A percentile compares a stretch with the other conserved stretches of the same genome.
Conservation (phyloP, 2,888 invertebrate species). For the Chymomyza procnemis region DNA sequence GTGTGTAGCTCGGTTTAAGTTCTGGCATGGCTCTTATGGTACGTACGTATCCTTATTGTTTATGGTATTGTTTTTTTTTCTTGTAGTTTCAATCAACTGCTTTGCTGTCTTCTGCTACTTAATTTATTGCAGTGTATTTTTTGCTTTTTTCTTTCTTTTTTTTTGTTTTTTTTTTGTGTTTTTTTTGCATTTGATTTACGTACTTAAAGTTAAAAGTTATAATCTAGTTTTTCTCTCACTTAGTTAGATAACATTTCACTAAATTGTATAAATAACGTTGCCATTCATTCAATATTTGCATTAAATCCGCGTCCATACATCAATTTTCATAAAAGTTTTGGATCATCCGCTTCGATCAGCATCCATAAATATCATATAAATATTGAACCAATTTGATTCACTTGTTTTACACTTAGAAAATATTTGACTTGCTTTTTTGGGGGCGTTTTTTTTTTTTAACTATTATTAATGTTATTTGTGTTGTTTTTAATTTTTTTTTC, state of each 20-base stretch:
- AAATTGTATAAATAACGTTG: constrained; percentile 45
- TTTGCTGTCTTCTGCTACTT: background rate
- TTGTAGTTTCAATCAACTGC: background rate
- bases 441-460: background rate
- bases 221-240: constrained; percentile 4
- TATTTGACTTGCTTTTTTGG: background rate
- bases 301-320: background rate
- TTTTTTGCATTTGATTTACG: background rate
- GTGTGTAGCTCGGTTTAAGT: constrained; percentile 6
- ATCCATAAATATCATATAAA: background rate
- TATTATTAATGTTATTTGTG: background rate
- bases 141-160: background rate
- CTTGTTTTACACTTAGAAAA: background rate
- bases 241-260: background rate
- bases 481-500: background rate
- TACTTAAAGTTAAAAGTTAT: constrained; percentile 5
- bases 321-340: background rate
- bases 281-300: constrained; percentile 28
- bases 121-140: background rate
- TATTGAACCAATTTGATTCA: constrained; percentile 14
- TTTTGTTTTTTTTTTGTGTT: constrained; percentile 21
- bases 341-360: background rate
- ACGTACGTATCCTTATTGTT: constrained; percentile 3
- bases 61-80: background rate
- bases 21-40: background rate